Conservation (phyloP, 2,797 vertebrate species). For the Platyrinchus mystaceus region DNA sequence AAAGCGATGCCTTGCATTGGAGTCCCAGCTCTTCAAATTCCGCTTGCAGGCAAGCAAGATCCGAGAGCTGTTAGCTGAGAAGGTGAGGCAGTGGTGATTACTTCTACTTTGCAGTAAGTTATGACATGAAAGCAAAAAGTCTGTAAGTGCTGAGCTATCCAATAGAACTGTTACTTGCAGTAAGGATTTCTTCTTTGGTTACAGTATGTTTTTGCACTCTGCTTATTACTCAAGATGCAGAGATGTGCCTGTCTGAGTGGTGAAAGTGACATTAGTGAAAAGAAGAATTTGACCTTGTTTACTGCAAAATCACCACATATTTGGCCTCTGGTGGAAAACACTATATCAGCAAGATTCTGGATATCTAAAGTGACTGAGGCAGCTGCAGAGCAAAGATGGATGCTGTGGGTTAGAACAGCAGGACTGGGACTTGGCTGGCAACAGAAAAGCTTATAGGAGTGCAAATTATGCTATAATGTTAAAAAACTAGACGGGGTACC, state of each 20-base stretch:
- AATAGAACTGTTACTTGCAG: background rate
- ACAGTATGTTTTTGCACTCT: background rate
- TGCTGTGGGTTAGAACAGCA: background rate
- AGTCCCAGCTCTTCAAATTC: conserved; percentile 93
- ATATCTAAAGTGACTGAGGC: background rate
- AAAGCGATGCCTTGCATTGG: conserved; percentile 87
- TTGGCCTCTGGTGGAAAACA: background rate
- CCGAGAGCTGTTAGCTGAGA: conserved; percentile 91
- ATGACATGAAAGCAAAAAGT: background rate
- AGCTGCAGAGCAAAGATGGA: background rate
- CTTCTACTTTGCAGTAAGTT: background rate
- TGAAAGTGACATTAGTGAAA: background rate
- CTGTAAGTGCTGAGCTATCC: background rate
- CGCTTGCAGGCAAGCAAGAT: conserved; percentile 92
- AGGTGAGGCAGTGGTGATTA: conserved; percentile 78
- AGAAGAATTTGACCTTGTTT: background rate
- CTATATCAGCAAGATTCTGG: background rate
- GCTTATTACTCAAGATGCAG: background rate
- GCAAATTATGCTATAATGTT: background rate
- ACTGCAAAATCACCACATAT: background rate
- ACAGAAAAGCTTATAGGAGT: background rate
- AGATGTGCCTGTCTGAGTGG: background rate
- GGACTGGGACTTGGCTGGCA: background rate
- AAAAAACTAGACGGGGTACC: background rate
- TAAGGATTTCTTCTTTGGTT: background rate